phyloP scores from a whole-genome alignment of 2,113 vertebrate species.

The Mesitornis unicolor region DNA sequence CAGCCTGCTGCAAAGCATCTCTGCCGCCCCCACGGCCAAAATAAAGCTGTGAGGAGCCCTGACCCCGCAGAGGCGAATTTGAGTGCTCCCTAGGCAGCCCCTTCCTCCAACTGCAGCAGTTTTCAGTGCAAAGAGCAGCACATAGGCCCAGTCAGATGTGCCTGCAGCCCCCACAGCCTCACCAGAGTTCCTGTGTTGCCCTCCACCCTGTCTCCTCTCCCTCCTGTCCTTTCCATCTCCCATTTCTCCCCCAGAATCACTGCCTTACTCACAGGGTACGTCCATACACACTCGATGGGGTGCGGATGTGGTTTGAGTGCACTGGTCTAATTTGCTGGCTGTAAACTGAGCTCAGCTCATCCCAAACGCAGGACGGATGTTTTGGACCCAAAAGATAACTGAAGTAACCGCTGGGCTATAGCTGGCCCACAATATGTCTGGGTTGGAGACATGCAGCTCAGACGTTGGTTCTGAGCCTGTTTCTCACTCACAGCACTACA shows the following conservation, averaged over 20 bases:
- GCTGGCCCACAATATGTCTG: too few relatives aligned
- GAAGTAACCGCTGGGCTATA: too few relatives aligned
- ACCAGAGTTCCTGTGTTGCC: fast-evolving
- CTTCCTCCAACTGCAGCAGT: not conserved
- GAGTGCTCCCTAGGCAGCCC: conserved; percentile 27
- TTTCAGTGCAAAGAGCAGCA: not conserved
- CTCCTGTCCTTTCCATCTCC: not conserved
- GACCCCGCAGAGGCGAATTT: not conserved
- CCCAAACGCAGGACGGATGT: not conserved
- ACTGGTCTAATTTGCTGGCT: not conserved
- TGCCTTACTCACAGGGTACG: not conserved
- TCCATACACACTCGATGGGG: fast-evolving
- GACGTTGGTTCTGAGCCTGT: not conserved
- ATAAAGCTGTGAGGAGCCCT: conserved; percentile 17
- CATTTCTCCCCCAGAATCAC: not conserved
- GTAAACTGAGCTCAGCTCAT: not conserved
- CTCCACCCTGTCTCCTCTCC: not conserved
- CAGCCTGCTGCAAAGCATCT: not conserved
- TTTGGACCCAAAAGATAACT: not conserved
- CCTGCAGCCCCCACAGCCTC: fast-evolving
- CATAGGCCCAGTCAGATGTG: fast-evolving
- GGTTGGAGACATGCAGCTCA: not conserved
- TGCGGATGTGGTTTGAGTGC: fast-evolving
- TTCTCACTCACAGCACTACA: not conserved
- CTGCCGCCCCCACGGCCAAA: not conserved